These are phyloP conservation scores for Macrostomum lignano DNA, from an alignment of 1,140 invertebrate species.

Conservation along the genomic window DNA sequence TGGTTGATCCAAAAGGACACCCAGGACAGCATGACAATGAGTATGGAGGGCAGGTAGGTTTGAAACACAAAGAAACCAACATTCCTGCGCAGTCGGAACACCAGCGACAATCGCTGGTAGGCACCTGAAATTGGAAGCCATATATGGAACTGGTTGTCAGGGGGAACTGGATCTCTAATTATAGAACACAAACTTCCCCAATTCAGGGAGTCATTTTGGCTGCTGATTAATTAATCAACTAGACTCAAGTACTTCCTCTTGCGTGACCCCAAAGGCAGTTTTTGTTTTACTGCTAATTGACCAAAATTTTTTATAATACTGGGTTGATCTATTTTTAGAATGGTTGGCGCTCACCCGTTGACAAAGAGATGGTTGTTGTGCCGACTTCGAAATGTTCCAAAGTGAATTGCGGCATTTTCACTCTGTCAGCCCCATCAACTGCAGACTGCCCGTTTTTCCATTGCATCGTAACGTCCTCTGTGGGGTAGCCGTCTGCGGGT, in stretches of 20 bases:
- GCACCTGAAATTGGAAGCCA: slow-evolving; percentile 16
- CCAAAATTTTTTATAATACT: background rate
- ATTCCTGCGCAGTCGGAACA: slow-evolving; percentile 45
- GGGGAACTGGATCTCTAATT: background rate
- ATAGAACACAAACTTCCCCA: no score
- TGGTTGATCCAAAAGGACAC: slow-evolving; percentile 62
- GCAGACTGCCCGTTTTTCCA: slow-evolving; percentile 43
- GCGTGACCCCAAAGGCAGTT: no score
- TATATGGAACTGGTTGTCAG: background rate
- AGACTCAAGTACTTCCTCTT: no score
- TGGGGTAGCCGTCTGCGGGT: slow-evolving; percentile 96
- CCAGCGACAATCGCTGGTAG: slow-evolving; percentile 67
- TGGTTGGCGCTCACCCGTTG: slow-evolving; percentile 60
- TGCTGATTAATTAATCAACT: no score
- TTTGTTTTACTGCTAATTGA: background rate
- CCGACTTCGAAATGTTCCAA: slow-evolving; percentile 73
- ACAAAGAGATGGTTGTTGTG: slow-evolving; percentile 44
- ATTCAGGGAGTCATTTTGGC: no score
- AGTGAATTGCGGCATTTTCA: slow-evolving; percentile 73
- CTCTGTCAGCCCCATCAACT: slow-evolving; percentile 64
- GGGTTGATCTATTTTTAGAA: slow-evolving; percentile 3
- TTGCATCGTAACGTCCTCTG: slow-evolving; percentile 81
- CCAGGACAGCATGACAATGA: slow-evolving; percentile 58
- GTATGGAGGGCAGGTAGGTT: slow-evolving; percentile 47
- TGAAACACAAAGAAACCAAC: slow-evolving; percentile 55